Conservation (phyloP, 2,888 invertebrate species). For the Cephus pygmeus region DNA sequence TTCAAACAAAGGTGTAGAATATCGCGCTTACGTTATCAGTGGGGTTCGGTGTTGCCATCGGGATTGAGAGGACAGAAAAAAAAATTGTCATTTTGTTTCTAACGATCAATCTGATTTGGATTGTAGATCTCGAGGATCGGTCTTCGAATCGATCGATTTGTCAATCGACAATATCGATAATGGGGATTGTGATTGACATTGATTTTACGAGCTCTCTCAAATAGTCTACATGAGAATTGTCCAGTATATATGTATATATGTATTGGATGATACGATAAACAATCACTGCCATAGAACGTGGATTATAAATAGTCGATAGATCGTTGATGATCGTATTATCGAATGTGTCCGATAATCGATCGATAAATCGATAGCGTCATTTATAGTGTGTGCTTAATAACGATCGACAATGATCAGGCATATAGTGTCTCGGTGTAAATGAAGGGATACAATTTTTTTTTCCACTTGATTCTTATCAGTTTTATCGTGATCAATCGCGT, state of each 20-base stretch:
- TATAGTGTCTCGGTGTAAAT: neutral
- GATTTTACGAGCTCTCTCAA: neutral
- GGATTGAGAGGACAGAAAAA: neutral
- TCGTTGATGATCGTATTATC: neutral
- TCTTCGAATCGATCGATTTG: constrained; percentile 9
- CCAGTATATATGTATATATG: neutral
- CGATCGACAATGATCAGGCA: neutral
- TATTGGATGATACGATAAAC: neutral
- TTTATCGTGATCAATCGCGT: no score
- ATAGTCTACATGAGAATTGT: neutral
- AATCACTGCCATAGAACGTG: neutral
- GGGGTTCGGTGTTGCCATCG: neutral
- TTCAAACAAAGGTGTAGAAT: neutral
- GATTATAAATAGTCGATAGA: neutral
- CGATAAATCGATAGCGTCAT: neutral
- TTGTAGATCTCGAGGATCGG: constrained; percentile 9
- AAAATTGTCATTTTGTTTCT: neutral
- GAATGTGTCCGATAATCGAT: neutral
- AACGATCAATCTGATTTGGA: constrained; percentile 16
- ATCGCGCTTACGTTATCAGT: neutral
- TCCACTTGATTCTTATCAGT: no score
- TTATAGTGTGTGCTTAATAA: neutral
- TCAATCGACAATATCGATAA: neutral
- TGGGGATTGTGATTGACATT: neutral
- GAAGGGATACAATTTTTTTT: neutral